Evolutionary conservation across 64 coral and sea anemone genomes (phyloP).

Genomic region (Astreopora myriophthalma): DNA sequence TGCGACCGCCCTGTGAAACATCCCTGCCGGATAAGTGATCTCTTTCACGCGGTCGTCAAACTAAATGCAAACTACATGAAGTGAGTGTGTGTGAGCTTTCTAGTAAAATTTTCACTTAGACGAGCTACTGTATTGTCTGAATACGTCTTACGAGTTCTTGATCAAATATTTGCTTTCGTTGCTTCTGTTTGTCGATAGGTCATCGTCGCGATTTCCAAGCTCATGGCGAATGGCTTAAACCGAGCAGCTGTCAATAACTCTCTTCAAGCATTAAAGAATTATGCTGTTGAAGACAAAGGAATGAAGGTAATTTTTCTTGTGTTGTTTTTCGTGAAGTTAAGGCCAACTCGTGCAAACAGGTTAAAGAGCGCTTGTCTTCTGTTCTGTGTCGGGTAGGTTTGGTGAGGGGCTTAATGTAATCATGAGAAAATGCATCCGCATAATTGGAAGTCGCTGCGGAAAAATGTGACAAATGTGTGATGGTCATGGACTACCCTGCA

Average conservation of each 20-base stretch:
- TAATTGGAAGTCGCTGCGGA: no score
- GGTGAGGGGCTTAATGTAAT: no score
- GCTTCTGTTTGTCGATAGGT: slow-evolving; percentile 38
- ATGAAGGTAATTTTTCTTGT: slow-evolving; percentile 67
- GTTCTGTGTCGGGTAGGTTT: no score
- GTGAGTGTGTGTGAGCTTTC: no score
- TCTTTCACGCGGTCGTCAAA: no score
- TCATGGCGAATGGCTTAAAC: slow-evolving; percentile 89
- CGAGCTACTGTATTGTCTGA: neutral
- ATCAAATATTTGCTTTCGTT: neutral
- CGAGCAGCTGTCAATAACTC: slow-evolving; percentile 82
- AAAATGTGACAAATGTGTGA: no score
- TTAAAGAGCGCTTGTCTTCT: neutral
- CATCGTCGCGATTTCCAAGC: slow-evolving; percentile 92
- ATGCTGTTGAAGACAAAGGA: slow-evolving; percentile 91
- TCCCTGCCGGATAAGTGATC: no score
- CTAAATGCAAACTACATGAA: no score
- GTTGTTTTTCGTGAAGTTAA: neutral
- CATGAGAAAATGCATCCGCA: no score
- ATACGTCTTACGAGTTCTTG: neutral
- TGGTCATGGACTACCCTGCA: no score
- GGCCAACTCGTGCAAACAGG: neutral
- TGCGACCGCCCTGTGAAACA: no score
- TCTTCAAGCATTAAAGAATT: slow-evolving; percentile 85
- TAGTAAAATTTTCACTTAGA: no score